Conservation (phyloP, 2,888 invertebrate species). For the Pasiphila rectangulata region DNA sequence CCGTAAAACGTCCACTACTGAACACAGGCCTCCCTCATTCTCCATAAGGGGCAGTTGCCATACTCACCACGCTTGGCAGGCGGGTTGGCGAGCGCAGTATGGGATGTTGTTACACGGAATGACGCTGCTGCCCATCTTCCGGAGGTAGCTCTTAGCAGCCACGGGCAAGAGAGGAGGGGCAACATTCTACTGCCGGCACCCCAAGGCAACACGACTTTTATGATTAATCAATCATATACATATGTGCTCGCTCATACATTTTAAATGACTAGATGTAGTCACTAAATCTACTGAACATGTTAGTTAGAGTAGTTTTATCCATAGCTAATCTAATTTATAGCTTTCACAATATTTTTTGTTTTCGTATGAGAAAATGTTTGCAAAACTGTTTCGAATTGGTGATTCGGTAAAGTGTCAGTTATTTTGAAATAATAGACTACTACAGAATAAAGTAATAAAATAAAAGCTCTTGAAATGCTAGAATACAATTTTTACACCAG, state of each 20-base stretch:
- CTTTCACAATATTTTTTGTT: conserved; percentile 77
- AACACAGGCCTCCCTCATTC: too few relatives aligned
- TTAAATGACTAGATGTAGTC: conserved; percentile 36
- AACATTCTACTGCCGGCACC: too few relatives aligned
- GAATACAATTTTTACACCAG: conserved; percentile 21
- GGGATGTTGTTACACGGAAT: too few relatives aligned
- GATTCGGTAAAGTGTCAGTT: conserved; percentile 35
- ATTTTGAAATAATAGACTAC: conserved; percentile 44
- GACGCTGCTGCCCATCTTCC: too few relatives aligned
- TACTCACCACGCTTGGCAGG: too few relatives aligned
- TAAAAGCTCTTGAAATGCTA: conserved; percentile 57
- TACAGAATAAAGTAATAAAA: conserved; percentile 65
- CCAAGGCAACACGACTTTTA: too few relatives aligned
- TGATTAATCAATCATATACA: too few relatives aligned
- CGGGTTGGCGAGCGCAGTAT: too few relatives aligned
- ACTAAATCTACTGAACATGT: conserved; percentile 71
- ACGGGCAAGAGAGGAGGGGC: too few relatives aligned
- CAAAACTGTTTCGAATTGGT: conserved; percentile 72
- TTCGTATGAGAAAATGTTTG: conserved; percentile 80
- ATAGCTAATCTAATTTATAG: conserved; percentile 61
- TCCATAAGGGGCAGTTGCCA: too few relatives aligned
- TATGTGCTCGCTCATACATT: conserved; percentile 54
- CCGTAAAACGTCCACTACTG: too few relatives aligned
- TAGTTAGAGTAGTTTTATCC: conserved; percentile 62
- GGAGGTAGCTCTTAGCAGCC: too few relatives aligned